Percentiles rank a stretch among this genome's conserved stretches.
Conservation (phyloP, 2,797 vertebrate genomes). For the Pseudochromis fuscus region DNA sequence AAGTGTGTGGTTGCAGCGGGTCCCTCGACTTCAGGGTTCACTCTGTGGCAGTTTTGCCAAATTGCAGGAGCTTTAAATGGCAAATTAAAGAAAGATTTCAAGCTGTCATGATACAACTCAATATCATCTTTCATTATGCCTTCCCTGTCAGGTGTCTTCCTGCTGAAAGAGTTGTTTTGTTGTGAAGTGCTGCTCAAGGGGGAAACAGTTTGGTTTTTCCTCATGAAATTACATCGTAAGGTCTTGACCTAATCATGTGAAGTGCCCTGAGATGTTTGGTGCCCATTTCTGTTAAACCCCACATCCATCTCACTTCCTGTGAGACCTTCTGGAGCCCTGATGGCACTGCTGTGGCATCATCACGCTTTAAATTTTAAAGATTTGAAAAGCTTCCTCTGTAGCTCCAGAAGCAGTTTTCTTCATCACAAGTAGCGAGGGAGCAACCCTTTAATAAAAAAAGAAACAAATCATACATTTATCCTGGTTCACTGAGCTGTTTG, state of each 20-base stretch:
- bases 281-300: background rate
- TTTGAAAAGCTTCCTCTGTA: background rate
- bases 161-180: too few species aligned
- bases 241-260: too few species aligned
- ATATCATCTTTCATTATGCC: background rate
- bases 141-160: too few species aligned
- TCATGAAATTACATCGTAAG: too few species aligned
- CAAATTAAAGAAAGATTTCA: background rate
- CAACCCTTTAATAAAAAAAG: background rate
- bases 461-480: background rate
- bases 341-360: conserved; percentile 1
- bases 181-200: too few species aligned
- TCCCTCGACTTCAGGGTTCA: background rate
- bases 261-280: too few species aligned
- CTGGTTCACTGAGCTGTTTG: background rate
- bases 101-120: background rate
- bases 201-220: background rate
- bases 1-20: conserved; percentile 1
- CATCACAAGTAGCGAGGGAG: background rate
- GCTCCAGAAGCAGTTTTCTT: background rate
- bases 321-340: background rate
- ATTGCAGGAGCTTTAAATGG: background rate
- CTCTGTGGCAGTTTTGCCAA: background rate
- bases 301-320: background rate
- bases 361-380: background rate